Base-by-base conservation (phyloP, 2,888 invertebrate species). In the Athalia rosae region DNA sequence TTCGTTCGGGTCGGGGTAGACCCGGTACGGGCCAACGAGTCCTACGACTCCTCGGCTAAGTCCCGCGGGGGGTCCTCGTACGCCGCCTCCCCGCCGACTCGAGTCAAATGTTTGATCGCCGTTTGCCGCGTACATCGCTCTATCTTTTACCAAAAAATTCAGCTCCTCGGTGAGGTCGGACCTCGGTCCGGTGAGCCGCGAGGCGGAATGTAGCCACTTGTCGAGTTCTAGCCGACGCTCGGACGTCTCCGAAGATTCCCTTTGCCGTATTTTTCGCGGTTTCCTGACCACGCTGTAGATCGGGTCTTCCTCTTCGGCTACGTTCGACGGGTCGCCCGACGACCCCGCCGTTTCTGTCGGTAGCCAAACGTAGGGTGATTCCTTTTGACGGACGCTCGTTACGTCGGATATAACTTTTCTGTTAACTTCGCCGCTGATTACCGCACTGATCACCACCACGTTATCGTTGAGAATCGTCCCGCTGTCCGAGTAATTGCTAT, bases 1-100 rank as follows among this genome's bases (percentile, higher is more conserved):
- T 77, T 88, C 87, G 79, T 86, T 84, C 1, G 86, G 85, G 53
- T 86, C 84, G 43, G 79, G 82, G 59, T 84, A 85, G 7, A 85
- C 83, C 4, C 86, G 79, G 58, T 87, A 88, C 0, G 89, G 88
- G 0, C 86, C 88, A 0, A 88, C 88, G 58, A 89, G 83, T 3
- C 88, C 89, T 7, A 88, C 84, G 28, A 88, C 82, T 1, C 88
- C 88, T 15, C 86, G 81, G 0, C 88, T 87, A 15, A 85, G 11
- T 45, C 53, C 53, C 8, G 61, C 61, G 13, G 64, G 64, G 15
- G 61, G 61, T 61, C 28, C 61, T 13, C 64, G 43, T 9, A 3
- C 45, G 9, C 47, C n/a, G 3, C 15, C 61, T 15, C 61, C 61
- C 61, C 61, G 61, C 71, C 71, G 41, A 13, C 48, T 43, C 58